These are phyloP conservation scores for Drosophila histrio DNA, from an alignment of 2,888 invertebrate genomes.

Conservation along the genomic window DNA sequence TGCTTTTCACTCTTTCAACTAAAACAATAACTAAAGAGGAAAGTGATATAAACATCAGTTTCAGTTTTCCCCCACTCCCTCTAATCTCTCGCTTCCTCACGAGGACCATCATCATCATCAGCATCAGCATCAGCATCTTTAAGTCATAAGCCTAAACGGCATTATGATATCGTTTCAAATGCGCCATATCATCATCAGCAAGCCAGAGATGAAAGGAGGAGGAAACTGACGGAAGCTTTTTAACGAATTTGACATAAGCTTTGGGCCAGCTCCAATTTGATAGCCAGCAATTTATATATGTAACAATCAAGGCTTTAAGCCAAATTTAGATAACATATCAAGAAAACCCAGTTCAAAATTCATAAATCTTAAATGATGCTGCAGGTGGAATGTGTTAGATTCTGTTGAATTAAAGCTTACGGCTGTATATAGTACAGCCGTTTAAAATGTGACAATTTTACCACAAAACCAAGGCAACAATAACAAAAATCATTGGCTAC, in stretches of 20 bases:
- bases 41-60: slow-evolving; percentile 60
- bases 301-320: background rate
- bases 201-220: background rate
- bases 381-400: background rate
- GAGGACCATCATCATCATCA: slow-evolving; percentile 20
- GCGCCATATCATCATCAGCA: slow-evolving; percentile 40
- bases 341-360: background rate
- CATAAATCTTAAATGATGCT: background rate
- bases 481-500: slow-evolving; percentile 28
- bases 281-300: slow-evolving; percentile 27
- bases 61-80: background rate
- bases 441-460: slow-evolving; percentile 32
- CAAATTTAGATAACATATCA: background rate
- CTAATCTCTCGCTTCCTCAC: slow-evolving; percentile 13
- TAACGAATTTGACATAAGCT: slow-evolving; percentile 38
- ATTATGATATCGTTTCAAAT: slow-evolving; percentile 44
- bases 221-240: slow-evolving; percentile 60
- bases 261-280: background rate
- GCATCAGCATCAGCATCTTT: slow-evolving; percentile 13
- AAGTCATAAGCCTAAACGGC: slow-evolving; percentile 25
- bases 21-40: slow-evolving; percentile 38
- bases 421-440: no score
- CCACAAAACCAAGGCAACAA: background rate
- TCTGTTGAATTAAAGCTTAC: background rate
- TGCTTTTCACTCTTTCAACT: slow-evolving; percentile 53